A percentile compares a stretch with the other conserved stretches of the same genome.
phyloP scores from a whole-genome alignment of 2,113 vertebrate species.

The Cynocephalus volans region DNA sequence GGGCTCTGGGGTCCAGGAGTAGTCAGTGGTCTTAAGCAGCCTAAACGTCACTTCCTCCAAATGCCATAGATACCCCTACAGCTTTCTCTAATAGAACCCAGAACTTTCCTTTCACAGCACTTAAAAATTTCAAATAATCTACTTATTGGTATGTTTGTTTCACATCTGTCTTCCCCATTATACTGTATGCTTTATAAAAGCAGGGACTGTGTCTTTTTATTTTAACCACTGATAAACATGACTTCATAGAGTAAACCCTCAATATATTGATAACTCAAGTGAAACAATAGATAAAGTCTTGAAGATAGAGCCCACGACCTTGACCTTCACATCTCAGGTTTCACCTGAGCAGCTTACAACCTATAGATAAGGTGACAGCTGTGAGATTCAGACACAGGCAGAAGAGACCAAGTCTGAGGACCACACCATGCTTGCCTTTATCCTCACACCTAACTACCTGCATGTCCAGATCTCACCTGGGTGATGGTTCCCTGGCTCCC shows the following conservation, averaged over 20 bases:
- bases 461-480: neutral
- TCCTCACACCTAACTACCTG: no score
- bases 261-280: neutral
- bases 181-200: neutral
- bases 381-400: neutral
- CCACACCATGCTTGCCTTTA: no score
- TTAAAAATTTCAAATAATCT: neutral
- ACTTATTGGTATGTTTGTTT: neutral
- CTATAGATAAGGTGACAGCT: rapidly evolving
- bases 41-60: neutral
- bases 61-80: neutral
- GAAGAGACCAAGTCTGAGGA: neutral
- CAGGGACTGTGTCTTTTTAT: neutral
- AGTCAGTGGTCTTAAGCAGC: neutral
- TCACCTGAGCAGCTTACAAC: neutral
- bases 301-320: neutral
- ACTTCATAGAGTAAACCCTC: neutral
- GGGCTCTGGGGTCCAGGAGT: neutral
- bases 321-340: neutral
- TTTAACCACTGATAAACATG: neutral
- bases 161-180: neutral
- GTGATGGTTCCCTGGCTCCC: rapidly evolving
- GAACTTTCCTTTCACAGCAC: neutral
- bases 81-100: neutral
- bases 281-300: neutral